A percentile compares a stretch with the other conserved stretches of the same genome.
These are phyloP conservation scores for Clavelina lepadiformis DNA, from an alignment of 23 tunicate genomes.

Conservation along the genomic window DNA sequence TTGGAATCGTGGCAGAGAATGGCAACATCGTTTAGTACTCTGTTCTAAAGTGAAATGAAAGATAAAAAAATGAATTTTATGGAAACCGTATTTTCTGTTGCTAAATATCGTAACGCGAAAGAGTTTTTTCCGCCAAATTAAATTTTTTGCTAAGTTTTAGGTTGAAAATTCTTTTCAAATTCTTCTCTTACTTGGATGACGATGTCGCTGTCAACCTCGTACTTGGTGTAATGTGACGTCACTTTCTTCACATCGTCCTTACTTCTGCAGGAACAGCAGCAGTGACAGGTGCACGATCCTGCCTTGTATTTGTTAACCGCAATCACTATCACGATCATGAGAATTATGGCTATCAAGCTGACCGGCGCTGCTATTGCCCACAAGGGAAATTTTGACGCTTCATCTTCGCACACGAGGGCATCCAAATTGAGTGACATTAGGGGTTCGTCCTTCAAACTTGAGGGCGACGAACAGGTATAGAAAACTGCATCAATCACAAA, in stretches of 20 bases:
- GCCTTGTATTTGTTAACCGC: conserved; percentile 13
- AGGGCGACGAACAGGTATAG: conserved; percentile 52
- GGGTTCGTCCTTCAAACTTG: conserved; percentile 26
- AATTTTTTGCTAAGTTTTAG: too few species aligned
- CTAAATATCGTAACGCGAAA: too few species aligned
- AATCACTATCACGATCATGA: conserved; percentile 32
- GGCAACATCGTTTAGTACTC: conserved; percentile 55
- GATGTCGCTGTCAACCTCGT: conserved; percentile 47
- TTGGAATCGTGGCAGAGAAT: conserved; percentile 54
- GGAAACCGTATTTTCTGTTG: too few species aligned
- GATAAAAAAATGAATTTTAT: too few species aligned
- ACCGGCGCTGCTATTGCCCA: conserved; percentile 78
- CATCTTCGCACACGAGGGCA: conserved; percentile 24
- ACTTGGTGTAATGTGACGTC: conserved; percentile 25
- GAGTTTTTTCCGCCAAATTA: too few species aligned
- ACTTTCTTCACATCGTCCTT: conserved; percentile 17
- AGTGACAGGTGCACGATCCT: conserved; percentile 21
- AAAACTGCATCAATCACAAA: conserved; percentile 19
- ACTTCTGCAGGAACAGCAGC: conserved; percentile 8
- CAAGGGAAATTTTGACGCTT: conserved; percentile 14
- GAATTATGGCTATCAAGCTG: conserved; percentile 24
- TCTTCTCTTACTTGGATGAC: conserved; percentile 23
- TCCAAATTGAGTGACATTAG: conserved; percentile 41
- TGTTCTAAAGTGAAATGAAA: too few species aligned
- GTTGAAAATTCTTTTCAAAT: too few species aligned